phyloP scores from a whole-genome alignment of 2,888 invertebrate genomes.

The Drosophila lacicola region DNA sequence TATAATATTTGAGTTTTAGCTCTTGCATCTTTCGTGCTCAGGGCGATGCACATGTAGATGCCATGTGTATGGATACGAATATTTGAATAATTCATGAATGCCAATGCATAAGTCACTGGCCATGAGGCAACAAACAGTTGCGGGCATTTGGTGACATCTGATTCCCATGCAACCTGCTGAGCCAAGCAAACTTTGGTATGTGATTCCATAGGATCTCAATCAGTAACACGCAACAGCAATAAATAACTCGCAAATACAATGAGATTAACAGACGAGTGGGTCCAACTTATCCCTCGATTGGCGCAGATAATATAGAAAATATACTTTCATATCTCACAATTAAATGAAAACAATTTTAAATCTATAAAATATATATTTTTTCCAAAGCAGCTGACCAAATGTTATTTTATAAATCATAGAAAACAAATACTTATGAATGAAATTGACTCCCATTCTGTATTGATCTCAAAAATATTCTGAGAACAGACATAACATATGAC shows the following conservation, averaged over 20 bases:
- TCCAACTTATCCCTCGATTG: constrained; percentile 7
- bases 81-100: constrained; percentile 80
- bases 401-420: no score
- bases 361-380: no score
- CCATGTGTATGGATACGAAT: constrained; percentile 25
- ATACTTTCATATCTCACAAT: background rate
- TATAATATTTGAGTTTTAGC: constrained; percentile 63
- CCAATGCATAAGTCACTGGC: constrained; percentile 73
- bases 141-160: constrained; percentile 31
- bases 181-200: constrained; percentile 43
- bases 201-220: constrained; percentile 51
- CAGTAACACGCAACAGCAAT: constrained; percentile 36
- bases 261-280: constrained; percentile 5
- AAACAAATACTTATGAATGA: no score
- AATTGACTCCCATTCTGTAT: no score
- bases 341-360: background rate
- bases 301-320: constrained; percentile 1
- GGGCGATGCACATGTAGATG: constrained; percentile 41
- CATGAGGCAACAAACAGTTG: constrained; percentile 23
- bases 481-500: no score
- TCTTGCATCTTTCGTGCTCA: constrained; percentile 48
- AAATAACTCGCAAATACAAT: constrained; percentile 41
- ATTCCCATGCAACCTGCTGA: constrained; percentile 49
- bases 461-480: no score
- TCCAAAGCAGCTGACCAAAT: no score